Conservation (phyloP, 2,888 invertebrate genomes). For the Rhogogaster chlorosoma region DNA sequence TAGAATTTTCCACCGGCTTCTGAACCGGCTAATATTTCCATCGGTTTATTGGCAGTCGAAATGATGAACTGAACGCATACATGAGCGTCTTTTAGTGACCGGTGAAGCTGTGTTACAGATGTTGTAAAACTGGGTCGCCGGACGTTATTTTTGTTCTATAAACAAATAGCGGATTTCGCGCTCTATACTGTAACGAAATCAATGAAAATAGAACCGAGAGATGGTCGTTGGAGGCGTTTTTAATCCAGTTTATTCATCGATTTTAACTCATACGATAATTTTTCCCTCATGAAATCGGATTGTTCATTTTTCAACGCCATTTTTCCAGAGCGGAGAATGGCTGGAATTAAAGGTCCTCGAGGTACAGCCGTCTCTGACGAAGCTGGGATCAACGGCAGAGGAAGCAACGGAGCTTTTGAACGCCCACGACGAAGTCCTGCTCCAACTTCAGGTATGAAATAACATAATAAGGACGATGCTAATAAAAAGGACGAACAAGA, state of each 20-base stretch:
- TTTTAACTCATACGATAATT: neutral
- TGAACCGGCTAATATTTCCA: neutral
- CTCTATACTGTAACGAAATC: slow-evolving; percentile 31
- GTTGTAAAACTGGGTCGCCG: slow-evolving; percentile 46
- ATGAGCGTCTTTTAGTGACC: neutral
- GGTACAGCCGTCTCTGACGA: slow-evolving; percentile 90
- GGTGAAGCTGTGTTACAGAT: slow-evolving; percentile 31
- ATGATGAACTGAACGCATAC: neutral
- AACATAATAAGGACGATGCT: neutral
- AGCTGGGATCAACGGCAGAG: slow-evolving; percentile 87
- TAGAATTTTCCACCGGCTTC: neutral
- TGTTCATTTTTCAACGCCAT: slow-evolving; percentile 55
- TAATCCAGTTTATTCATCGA: neutral
- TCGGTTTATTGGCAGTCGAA: neutral
- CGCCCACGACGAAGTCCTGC: slow-evolving; percentile 91
- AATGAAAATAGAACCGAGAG: slow-evolving; percentile 49
- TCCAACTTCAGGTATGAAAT: slow-evolving; percentile 86
- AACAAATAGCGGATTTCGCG: slow-evolving; percentile 45
- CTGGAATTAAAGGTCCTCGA: slow-evolving; percentile 92
- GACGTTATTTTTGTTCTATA: slow-evolving; percentile 47
- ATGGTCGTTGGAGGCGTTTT: neutral
- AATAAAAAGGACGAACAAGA: neutral
- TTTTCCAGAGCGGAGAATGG: slow-evolving; percentile 89
- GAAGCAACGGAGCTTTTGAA: slow-evolving; percentile 88
- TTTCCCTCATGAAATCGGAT: neutral